Evolutionary conservation across 2,797 vertebrate species (phyloP).

Genomic region (Microcaecilia unicolor): DNA sequence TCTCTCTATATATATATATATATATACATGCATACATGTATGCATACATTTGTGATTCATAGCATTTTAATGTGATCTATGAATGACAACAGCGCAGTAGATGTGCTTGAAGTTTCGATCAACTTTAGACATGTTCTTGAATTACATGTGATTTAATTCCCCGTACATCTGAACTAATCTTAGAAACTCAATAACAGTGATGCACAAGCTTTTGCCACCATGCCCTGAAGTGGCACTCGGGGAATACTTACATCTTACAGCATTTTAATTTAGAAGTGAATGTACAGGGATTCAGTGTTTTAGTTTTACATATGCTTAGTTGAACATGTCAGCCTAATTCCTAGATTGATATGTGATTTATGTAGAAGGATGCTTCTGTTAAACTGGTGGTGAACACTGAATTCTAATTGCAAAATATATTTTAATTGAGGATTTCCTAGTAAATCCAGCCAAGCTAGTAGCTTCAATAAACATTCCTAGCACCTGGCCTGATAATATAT

Average conservation of each 20-base stretch:
- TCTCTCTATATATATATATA: too few relatives aligned
- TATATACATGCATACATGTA: too few relatives aligned
- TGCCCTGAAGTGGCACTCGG: background rate
- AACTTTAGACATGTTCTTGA: too few relatives aligned
- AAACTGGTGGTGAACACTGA: background rate
- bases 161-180: background rate
- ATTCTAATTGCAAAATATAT: background rate
- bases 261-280: slow-evolving; percentile 11
- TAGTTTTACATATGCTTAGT: slow-evolving; percentile 1
- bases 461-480: slow-evolving; percentile 1
- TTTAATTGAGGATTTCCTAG: background rate
- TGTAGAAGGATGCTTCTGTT: background rate
- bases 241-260: background rate
- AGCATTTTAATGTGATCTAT: too few relatives aligned
- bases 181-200: background rate
- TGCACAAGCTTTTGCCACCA: background rate
- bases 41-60: too few relatives aligned
- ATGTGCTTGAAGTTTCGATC: too few relatives aligned
- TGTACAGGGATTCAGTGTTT: background rate
- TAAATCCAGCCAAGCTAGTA: background rate
- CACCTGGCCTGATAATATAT: background rate
- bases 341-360: background rate
- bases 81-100: too few relatives aligned
- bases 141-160: background rate
- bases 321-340: background rate